These are phyloP conservation scores for Sitta europaea DNA, from an alignment of 2,113 vertebrate species.

Conservation along the genomic window DNA sequence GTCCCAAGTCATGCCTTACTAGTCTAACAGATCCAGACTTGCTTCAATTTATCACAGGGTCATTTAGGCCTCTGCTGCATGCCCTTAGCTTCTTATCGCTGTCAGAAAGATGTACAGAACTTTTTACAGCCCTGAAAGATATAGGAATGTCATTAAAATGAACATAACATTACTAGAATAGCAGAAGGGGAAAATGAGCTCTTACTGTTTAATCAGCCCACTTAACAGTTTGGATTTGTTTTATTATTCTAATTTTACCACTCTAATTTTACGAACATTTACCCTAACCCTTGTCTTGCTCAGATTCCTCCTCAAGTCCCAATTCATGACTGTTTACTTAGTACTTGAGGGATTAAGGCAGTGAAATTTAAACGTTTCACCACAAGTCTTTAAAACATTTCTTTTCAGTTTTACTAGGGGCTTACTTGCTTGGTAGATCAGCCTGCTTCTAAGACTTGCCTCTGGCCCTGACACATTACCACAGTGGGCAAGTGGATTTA, in stretches of 20 bases:
- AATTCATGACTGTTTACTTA: slow-evolving; percentile 29
- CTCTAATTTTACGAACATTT: neutral
- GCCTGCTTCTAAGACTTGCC: neutral
- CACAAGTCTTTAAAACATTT: neutral
- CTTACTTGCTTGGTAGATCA: neutral
- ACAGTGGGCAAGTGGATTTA: fast-evolving
- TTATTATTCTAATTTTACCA: slow-evolving; percentile 38
- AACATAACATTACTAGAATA: neutral
- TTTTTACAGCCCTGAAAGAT: neutral
- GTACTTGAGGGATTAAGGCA: slow-evolving; percentile 16
- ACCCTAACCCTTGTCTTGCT: neutral
- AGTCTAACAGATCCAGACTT: neutral
- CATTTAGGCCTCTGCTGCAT: neutral
- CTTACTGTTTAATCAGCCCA: slow-evolving; percentile 29
- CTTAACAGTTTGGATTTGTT: slow-evolving; percentile 23
- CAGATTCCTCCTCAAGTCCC: neutral
- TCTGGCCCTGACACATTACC: neutral
- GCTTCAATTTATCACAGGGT: neutral
- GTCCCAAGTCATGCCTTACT: fast-evolving
- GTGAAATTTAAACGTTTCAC: slow-evolving; percentile 8
- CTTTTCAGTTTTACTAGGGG: neutral
- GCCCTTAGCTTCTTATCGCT: neutral
- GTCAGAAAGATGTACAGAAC: neutral
- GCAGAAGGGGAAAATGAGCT: neutral
- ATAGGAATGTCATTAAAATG: slow-evolving; percentile 3